Evolutionary conservation across 2,797 vertebrate species (phyloP).

Genomic region (Lagorchestes hirsutus): DNA sequence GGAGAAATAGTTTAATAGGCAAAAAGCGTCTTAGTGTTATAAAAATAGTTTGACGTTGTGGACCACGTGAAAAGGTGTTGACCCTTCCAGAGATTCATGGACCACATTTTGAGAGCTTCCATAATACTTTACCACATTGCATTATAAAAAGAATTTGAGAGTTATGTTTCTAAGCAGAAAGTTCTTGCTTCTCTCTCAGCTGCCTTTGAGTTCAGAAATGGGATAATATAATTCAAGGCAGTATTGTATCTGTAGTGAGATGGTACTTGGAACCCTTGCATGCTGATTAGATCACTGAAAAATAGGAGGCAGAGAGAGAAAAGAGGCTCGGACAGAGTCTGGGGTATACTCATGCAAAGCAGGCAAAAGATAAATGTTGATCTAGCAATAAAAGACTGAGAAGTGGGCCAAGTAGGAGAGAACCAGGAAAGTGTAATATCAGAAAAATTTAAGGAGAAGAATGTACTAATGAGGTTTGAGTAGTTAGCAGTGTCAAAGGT

Average conservation of each 20-base stretch:
- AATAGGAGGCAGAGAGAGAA: not conserved
- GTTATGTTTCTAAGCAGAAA: not conserved
- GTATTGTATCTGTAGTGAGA: not conserved
- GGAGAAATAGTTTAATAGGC: too few relatives aligned
- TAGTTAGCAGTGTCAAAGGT: not conserved
- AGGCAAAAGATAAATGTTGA: not conserved
- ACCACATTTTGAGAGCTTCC: not conserved
- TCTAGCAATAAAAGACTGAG: not conserved
- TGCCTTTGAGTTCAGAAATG: not conserved
- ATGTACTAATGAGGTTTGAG: not conserved
- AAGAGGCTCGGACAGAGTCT: not conserved
- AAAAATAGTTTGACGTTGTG: not conserved
- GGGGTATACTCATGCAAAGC: not conserved
- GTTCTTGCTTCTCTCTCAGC: not conserved
- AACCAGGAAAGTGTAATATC: not conserved
- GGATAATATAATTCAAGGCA: not conserved
- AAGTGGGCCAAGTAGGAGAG: not conserved
- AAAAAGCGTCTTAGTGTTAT: too few relatives aligned
- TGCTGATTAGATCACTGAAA: not conserved
- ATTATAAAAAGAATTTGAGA: not conserved
- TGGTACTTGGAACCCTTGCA: not conserved
- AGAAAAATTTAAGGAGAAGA: not conserved
- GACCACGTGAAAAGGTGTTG: not conserved
- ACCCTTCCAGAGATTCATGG: not conserved
- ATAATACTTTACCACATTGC: not conserved